Percentiles rank a stretch among this genome's conserved stretches.
Evolutionary conservation across 2,113 vertebrate genomes (phyloP).

Genomic region (Anseranas semipalmata): DNA sequence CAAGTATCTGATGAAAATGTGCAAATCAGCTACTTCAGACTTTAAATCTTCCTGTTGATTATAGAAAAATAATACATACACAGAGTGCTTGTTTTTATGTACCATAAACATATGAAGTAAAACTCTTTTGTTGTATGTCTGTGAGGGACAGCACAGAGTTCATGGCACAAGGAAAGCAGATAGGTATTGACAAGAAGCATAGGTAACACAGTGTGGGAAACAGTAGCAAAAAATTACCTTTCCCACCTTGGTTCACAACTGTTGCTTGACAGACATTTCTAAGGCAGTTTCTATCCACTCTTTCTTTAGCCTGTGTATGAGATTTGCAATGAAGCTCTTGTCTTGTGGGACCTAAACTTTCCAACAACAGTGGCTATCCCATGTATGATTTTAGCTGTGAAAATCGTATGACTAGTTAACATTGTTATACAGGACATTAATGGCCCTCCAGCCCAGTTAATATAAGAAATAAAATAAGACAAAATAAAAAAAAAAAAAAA

Average conservation of each 20-base stretch:
- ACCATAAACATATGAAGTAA: neutral
- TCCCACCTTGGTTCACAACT: neutral
- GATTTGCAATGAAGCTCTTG: neutral
- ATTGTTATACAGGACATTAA: neutral
- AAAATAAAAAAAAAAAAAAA: fast-evolving
- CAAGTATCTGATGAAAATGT: slow-evolving; percentile 42
- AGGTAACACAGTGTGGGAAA: neutral
- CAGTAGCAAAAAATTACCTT: neutral
- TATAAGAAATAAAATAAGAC: neutral
- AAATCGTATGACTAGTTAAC: neutral
- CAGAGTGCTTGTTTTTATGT: slow-evolving; percentile 16
- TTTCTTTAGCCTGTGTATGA: neutral
- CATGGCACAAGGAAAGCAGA: neutral
- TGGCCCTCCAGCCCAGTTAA: neutral
- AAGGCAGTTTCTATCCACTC: neutral
- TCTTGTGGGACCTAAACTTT: neutral
- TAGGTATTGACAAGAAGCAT: neutral
- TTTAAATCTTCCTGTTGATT: slow-evolving; percentile 30
- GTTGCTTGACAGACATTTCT: neutral
- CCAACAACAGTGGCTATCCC: neutral
- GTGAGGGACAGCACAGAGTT: neutral
- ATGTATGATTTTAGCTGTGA: neutral
- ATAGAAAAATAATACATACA: slow-evolving; percentile 16
- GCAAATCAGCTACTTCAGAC: neutral
- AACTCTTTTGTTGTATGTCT: neutral